Evolutionary conservation across 2,797 vertebrate species (phyloP).

Genomic region (Carduelis carduelis): DNA sequence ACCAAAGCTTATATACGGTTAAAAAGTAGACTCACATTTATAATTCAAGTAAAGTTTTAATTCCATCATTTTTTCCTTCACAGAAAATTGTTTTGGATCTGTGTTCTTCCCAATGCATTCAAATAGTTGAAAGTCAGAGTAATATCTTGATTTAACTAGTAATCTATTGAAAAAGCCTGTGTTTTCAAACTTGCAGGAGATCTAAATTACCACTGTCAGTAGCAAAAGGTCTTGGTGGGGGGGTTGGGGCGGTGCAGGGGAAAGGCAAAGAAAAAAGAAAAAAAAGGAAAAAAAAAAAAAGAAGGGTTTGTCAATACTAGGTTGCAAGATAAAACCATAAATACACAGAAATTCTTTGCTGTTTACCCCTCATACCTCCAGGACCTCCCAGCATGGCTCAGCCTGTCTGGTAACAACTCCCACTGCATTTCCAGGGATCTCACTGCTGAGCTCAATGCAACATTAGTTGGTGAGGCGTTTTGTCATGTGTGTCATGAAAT

Average conservation of each 20-base stretch:
- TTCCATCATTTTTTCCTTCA: neutral
- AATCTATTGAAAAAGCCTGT: neutral
- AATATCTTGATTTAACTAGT: neutral
- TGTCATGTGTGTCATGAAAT: neutral
- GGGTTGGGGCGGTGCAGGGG: no score
- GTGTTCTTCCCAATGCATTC: neutral
- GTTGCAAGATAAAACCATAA: neutral
- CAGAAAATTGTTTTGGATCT: neutral
- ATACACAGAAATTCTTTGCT: neutral
- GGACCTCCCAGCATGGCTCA: neutral
- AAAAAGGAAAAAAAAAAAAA: neutral
- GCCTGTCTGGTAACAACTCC: neutral
- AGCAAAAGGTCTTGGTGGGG: neutral
- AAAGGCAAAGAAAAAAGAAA: neutral
- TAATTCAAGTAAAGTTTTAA: neutral
- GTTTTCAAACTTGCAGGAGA: neutral
- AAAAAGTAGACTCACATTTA: neutral
- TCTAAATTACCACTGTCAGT: neutral
- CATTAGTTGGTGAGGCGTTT: neutral
- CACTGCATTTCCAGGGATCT: neutral
- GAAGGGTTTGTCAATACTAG: neutral
- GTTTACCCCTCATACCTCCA: neutral
- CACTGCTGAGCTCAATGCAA: neutral
- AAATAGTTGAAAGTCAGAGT: neutral
- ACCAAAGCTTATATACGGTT: neutral